phyloP scores from a whole-genome alignment of 2,888 invertebrate species.

The Thecocarcelia acutangulata region DNA sequence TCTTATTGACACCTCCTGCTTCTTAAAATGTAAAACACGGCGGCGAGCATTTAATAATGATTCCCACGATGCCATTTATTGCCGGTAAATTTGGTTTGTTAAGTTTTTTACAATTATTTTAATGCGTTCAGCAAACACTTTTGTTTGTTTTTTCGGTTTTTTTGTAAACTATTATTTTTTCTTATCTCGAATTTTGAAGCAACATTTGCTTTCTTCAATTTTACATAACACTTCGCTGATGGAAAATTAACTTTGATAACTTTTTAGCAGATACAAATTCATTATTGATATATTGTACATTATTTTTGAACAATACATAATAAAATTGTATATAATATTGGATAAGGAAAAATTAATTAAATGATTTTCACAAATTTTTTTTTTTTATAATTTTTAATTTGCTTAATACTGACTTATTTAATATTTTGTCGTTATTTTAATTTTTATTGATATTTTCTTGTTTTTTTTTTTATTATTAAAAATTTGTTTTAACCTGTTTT shows the following conservation, averaged over 20 bases:
- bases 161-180: conserved; percentile 5
- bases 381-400: too few species aligned
- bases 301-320: too few species aligned
- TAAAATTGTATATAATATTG: too few species aligned
- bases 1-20: background rate
- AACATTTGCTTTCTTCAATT: conserved; percentile 35
- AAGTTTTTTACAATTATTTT: background rate
- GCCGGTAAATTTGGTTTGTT: background rate
- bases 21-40: background rate
- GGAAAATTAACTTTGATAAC: conserved; percentile 31
- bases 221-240: conserved; percentile 46
- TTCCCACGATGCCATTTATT: conserved; percentile 32
- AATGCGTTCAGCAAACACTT: conserved; percentile 5
- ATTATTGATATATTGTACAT: background rate
- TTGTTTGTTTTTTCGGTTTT: background rate
- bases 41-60: conserved; percentile 51
- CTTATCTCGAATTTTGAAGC: conserved; percentile 29
- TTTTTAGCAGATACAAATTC: background rate
- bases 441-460: too few species aligned
- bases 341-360: too few species aligned
- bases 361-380: too few species aligned
- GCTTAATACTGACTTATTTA: too few species aligned
- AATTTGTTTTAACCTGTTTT: too few species aligned
- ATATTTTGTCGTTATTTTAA: too few species aligned
- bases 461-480: too few species aligned